Evolutionary conservation across 2,888 invertebrate genomes (phyloP).

Genomic region (Limenitis camilla): DNA sequence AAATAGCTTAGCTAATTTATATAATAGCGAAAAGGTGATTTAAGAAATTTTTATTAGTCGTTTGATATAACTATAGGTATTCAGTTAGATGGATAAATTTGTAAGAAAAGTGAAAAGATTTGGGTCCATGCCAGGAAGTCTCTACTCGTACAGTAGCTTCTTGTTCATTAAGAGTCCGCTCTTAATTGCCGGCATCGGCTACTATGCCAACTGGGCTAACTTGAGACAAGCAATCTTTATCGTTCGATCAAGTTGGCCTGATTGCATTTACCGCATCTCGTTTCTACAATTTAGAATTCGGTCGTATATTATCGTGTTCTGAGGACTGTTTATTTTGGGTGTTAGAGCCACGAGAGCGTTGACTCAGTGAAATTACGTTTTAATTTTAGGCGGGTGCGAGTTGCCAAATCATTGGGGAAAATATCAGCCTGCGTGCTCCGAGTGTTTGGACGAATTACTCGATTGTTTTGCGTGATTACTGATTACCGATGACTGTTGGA

Average conservation of each 20-base stretch:
- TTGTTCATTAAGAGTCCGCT: slow-evolving; percentile 3
- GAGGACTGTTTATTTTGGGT: slow-evolving; percentile 62
- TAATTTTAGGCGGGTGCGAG: slow-evolving; percentile 70
- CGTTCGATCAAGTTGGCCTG: not conserved
- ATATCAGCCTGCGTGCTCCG: slow-evolving; percentile 42
- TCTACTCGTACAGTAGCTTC: no score
- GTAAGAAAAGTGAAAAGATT: no score
- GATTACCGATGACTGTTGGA: not conserved
- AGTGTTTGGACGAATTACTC: slow-evolving; percentile 41
- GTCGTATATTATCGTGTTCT: slow-evolving; percentile 51
- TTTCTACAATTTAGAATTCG: slow-evolving; percentile 49
- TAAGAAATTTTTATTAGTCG: no score
- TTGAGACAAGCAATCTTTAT: not conserved
- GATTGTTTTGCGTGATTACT: slow-evolving; percentile 29
- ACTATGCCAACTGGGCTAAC: slow-evolving; percentile 6
- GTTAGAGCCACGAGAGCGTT: slow-evolving; percentile 64
- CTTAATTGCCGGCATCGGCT: slow-evolving; percentile 3
- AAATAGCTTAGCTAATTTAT: no score
- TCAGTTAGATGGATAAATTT: no score
- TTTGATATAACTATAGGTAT: no score
- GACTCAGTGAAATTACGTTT: slow-evolving; percentile 72
- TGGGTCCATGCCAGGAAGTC: no score
- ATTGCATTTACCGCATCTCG: slow-evolving; percentile 12
- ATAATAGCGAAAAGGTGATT: no score
- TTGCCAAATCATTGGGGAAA: slow-evolving; percentile 71